Evolutionary conservation across 2,113 vertebrate genomes (phyloP).

Genomic region (Campylomormyrus numenius): DNA sequence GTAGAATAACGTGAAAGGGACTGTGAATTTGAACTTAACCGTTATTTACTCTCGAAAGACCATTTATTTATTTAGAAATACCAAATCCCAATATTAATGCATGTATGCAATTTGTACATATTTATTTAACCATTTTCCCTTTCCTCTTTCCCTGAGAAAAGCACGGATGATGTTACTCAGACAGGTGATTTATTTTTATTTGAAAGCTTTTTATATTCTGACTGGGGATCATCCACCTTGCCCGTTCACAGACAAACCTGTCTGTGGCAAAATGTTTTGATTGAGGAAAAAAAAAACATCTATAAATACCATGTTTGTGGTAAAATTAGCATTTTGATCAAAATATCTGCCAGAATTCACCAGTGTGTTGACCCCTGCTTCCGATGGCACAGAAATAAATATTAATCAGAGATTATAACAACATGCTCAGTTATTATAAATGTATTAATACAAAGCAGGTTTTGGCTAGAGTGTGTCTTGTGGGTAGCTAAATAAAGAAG

Average conservation of each 20-base stretch:
- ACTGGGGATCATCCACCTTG: not conserved
- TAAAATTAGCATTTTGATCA: not conserved
- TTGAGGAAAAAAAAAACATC: not conserved
- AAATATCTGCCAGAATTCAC: not conserved
- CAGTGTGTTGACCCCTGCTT: not conserved
- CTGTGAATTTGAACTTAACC: not conserved
- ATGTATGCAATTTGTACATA: not conserved
- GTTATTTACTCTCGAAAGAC: not conserved
- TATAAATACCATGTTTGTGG: not conserved
- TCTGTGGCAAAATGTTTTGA: not conserved
- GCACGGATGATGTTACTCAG: not conserved
- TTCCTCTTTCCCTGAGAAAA: not conserved
- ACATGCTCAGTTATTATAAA: not conserved
- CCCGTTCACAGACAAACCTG: not conserved
- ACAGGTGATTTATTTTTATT: not conserved
- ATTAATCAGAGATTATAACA: not conserved
- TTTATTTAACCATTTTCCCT: not conserved
- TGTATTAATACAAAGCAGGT: not conserved
- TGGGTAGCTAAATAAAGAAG: slow-evolving; percentile 23
- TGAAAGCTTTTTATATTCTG: not conserved
- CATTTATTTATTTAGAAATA: not conserved
- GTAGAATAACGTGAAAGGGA: not conserved
- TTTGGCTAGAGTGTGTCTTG: not conserved
- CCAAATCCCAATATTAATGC: not conserved
- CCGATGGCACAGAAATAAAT: not conserved